These are phyloP conservation scores for Lacerta bilineata DNA, from an alignment of 2,797 vertebrate species.

Conservation along the genomic window DNA sequence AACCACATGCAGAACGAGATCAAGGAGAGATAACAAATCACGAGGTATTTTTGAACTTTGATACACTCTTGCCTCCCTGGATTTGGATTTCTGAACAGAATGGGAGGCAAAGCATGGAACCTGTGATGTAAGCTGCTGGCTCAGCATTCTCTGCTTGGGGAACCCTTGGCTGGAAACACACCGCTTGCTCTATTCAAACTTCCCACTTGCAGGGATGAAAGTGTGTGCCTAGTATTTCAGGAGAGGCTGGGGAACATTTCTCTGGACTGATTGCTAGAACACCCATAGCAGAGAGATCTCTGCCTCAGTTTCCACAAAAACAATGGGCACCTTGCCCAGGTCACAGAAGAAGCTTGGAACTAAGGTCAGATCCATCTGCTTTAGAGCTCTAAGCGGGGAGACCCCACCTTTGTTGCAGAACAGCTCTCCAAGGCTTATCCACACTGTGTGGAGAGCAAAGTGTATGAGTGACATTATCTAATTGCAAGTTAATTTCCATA, in stretches of 20 bases:
- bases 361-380: conserved; percentile 47
- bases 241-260: fast-evolving
- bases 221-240: conserved; percentile 19
- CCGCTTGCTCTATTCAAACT: conserved; percentile 7
- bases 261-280: fast-evolving
- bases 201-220: conserved; percentile 21
- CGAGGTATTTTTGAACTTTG: background rate
- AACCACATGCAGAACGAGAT: background rate
- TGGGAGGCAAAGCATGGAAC: background rate
- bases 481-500: conserved; percentile 81
- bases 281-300: fast-evolving
- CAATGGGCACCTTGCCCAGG: background rate
- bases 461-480: conserved; percentile 79
- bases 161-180: conserved; percentile 22
- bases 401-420: conserved; percentile 38
- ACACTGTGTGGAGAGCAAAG: conserved; percentile 58
- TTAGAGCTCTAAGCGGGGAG: background rate
- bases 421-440: conserved; percentile 68
- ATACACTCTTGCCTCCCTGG: fast-evolving
- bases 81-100: background rate
- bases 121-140: background rate
- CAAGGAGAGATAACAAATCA: conserved; percentile 26
- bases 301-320: background rate
- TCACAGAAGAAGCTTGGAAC: background rate
- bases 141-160: background rate